phyloP scores from a whole-genome alignment of 1,140 invertebrate species.

The Coboldia fuscipes region DNA sequence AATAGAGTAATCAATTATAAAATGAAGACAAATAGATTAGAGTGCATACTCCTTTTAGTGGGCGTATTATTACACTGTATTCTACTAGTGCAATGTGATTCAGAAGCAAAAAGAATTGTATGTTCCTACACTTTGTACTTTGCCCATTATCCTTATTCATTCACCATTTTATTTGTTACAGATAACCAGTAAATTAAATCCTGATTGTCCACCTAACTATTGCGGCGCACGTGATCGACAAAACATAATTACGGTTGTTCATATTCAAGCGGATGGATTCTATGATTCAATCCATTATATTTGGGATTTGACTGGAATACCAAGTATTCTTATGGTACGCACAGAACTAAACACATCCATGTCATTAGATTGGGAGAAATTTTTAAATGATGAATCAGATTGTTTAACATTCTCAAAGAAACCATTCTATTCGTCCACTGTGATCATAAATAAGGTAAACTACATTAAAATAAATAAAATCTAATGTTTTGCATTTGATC shows the following conservation, averaged over 20 bases:
- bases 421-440: conserved; percentile 27
- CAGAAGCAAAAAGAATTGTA: no score
- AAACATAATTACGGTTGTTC: conserved; percentile 19
- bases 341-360: conserved; percentile 21
- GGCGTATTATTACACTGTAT: no score
- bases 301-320: conserved; percentile 32
- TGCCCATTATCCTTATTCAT: no score
- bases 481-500: no score
- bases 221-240: background rate
- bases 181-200: no score
- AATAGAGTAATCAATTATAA: no score
- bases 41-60: no score
- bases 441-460: conserved; percentile 31
- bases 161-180: no score
- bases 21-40: no score
- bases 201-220: background rate
- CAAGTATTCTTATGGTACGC: conserved; percentile 26
- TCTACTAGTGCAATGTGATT: no score
- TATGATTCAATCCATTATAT: conserved; percentile 32
- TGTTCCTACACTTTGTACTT: no score
- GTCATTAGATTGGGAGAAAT: conserved; percentile 22
- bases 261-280: conserved; percentile 25
- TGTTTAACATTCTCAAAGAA: conserved; percentile 22
- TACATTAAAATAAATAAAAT: no score
- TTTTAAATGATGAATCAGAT: conserved; percentile 10